Base-by-base conservation (phyloP, 1,140 invertebrate genomes). In the Lucilia sericata region DNA sequence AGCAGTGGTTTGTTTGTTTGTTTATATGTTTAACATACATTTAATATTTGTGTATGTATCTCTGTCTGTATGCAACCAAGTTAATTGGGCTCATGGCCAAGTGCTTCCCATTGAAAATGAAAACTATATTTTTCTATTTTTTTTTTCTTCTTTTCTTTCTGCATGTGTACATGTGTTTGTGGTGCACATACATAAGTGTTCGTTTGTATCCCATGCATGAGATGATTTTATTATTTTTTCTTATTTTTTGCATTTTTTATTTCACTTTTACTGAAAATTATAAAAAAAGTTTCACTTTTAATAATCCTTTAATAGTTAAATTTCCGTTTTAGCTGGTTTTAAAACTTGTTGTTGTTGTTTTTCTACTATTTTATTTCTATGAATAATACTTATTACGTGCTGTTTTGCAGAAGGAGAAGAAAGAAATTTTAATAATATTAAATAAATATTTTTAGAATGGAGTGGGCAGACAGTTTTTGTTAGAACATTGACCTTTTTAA, bases 271-370 rank as follows among this genome's bases (percentile, higher is more conserved):
- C 76, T 80, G 65, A 70, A 70, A 60, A 60, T 60, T 17, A 60
- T 19, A 42, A 17, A 42, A 78, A 78, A 80, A 80, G 76, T 80
- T 80, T 80, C 76, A 80, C 76, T 80, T 80, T 80, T 80, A 51
- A 49, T 80, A 80, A 80, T 80, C 76, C 76, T 80, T 80, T 80
- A 80, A 80, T 80, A 80, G 76, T 80, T 80, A 80, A 80, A 80
- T 80, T 80, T 80, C 76, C 76, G 76, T 80, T 80, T 80, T 80
- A 80, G 76, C n/a, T 80, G n/a, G n/a, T 25, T 49, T 47, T 70
- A 12, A 21, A 19, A n/a, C n/a, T n/a, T n/a, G n/a, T n/a, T 17
- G 36, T 9, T 78, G 47, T 78, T 80, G 21, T 25, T 80, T 42
- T 7, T 55, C 13, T 49, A 14, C 14, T 55, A 55, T 55, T 12